Base-by-base conservation (phyloP, 2,797 vertebrate species). In the Crypturellus tataupa region DNA sequence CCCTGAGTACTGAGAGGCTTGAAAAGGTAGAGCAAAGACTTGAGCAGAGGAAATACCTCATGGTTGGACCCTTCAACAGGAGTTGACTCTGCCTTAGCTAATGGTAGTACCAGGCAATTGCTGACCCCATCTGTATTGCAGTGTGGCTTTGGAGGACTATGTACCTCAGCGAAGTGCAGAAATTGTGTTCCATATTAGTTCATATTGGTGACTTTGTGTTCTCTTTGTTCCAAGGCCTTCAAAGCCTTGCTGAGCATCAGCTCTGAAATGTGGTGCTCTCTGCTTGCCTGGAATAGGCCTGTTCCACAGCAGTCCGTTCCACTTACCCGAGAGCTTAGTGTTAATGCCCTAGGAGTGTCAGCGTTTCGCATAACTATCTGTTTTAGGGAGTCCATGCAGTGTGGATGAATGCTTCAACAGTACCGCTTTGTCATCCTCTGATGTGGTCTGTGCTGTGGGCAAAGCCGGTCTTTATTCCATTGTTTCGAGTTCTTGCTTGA, bases 401-500 rank as follows among this genome's bases (percentile, higher is more conserved):
- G 31, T 44, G 8, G 46, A 7, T 3, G n/a, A n/a, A 72, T 56
- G 67, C 47, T 59, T 85, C 42, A 33, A 12, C 60, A 25, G 53
- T 0, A 21, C 56, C 40, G 77, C 70, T 91, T 76, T 76, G 85
- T 78, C 49, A 55, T 31, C 9, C 56, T 80, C 60, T 63, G 2
- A 13, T 81, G 55, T 49, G 64, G 35, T 71, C 37, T 60, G 27
- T 25, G 39, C 67, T 91, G 70, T 73, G 87, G 85, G 80, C 80
- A 67, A 77, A 81, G 3, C 53, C 58, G 29, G 33, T 69, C 55
- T 51, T 60, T 1, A 0, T 77, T 27, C 80, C 47, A 84, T 91
- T 94, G 88, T 94, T 91, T 59, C 8, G 31, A 60, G 89, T 39
- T 42, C 63, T 51, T 72, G 39, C n/a, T 86, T 56, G 64, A 70